Evolutionary conservation across 1,140 invertebrate genomes (phyloP).

Genomic region (Drosophila hydei): DNA sequence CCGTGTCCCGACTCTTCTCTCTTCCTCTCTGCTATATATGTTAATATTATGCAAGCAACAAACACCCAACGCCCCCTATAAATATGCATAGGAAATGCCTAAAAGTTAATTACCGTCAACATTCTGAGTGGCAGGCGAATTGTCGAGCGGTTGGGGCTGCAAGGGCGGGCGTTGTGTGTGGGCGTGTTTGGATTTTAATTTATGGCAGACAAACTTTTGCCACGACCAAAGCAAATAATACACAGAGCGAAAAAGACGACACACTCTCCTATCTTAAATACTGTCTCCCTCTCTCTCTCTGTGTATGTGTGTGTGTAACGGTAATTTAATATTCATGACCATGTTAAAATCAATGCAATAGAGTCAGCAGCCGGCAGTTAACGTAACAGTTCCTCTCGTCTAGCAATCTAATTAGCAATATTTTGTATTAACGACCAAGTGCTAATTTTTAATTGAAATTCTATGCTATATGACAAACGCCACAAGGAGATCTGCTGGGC

Average conservation of each 20-base stretch:
- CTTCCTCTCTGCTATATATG: conserved; percentile 23
- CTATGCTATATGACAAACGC: conserved; percentile 42
- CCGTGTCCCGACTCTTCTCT: too few species aligned
- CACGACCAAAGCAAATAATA: conserved; percentile 44
- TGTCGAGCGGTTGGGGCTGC: not conserved
- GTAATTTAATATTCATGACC: conserved; percentile 83
- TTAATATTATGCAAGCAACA: conserved; percentile 71
- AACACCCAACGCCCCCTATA: conserved; percentile 47
- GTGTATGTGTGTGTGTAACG: conserved; percentile 38
- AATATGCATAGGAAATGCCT: conserved; percentile 81
- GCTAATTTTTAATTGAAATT: conserved; percentile 82
- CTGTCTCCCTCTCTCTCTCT: conserved; percentile 1
- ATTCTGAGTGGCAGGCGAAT: conserved; percentile 71
- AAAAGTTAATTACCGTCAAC: conserved; percentile 82
- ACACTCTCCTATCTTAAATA: conserved; percentile 1
- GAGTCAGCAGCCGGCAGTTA: conserved; percentile 44
- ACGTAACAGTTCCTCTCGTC: conserved; percentile 37
- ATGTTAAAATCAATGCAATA: conserved; percentile 77
- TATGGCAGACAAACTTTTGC: conserved; percentile 77
- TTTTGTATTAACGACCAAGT: conserved; percentile 75
- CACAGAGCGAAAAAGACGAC: conserved; percentile 36
- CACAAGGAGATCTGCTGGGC: too few species aligned
- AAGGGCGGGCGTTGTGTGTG: conserved; percentile 5
- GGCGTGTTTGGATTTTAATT: conserved; percentile 78
- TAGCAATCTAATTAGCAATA: conserved; percentile 78